Conservation (phyloP, 1,140 invertebrate genomes). For the Pogonognathellus flavescens region DNA sequence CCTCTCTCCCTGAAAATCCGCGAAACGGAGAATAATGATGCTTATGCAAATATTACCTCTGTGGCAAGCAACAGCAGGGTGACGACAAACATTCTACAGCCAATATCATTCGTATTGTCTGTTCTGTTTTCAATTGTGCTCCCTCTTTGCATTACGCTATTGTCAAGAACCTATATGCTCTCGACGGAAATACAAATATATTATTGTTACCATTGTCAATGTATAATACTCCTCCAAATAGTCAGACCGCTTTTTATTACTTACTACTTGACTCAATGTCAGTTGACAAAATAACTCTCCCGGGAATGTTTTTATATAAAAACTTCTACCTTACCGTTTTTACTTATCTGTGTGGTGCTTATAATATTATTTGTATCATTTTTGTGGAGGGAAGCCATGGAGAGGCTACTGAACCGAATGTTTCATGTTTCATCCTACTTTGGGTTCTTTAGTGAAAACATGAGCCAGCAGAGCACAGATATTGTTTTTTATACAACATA, state of each 20-base stretch:
- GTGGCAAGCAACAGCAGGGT: neutral
- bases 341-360: neutral
- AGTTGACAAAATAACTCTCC: slow-evolving; percentile 44
- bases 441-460: neutral
- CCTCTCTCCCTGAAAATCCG: slow-evolving; percentile 19
- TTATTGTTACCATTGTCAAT: slow-evolving; percentile 1
- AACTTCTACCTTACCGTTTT: neutral
- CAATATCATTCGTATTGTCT: neutral
- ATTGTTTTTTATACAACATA: slow-evolving; percentile 52
- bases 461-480: neutral
- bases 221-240: neutral
- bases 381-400: slow-evolving; percentile 25
- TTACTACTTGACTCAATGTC: slow-evolving; percentile 24
- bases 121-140: neutral
- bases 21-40: slow-evolving; percentile 38
- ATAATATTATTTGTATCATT: neutral
- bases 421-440: slow-evolving; percentile 49
- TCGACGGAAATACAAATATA: neutral
- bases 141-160: slow-evolving; percentile 20
- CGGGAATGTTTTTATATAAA: no score
- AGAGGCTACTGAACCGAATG: slow-evolving; percentile 37
- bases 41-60: slow-evolving; percentile 40
- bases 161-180: neutral
- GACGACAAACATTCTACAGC: neutral
- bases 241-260: neutral